phyloP scores from a whole-genome alignment of 2,888 invertebrate species.

The Liopterus haemorrhoidalis region DNA sequence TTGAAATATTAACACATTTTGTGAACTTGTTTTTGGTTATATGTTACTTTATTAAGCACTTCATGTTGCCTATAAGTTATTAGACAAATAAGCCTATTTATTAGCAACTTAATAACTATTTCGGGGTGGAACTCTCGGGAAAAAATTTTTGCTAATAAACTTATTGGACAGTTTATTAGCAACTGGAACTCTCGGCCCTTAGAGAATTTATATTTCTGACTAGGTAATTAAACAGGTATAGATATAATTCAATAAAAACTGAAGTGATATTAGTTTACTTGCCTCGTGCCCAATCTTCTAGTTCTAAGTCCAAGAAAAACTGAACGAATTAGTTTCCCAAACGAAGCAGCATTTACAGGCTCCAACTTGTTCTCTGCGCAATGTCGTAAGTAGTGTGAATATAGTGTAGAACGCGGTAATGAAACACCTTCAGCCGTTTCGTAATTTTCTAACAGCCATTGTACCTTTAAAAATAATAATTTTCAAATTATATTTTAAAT shows the following conservation, averaged over 20 bases:
- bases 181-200: too few relatives aligned
- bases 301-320: slow-evolving; percentile 96
- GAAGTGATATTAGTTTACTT: slow-evolving; percentile 29
- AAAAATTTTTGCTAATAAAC: too few relatives aligned
- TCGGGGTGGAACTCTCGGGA: too few relatives aligned
- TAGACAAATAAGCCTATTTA: too few relatives aligned
- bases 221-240: slow-evolving; percentile 1
- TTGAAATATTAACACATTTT: too few relatives aligned
- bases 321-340: slow-evolving; percentile 97
- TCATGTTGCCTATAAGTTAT: too few relatives aligned
- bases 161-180: too few relatives aligned
- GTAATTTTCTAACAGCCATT: slow-evolving; percentile 97
- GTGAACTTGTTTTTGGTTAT: too few relatives aligned
- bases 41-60: too few relatives aligned
- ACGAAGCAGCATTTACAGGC: slow-evolving; percentile 98
- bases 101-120: too few relatives aligned
- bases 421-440: slow-evolving; percentile 86
- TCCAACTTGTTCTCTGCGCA: slow-evolving; percentile 90
- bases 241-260: slow-evolving; percentile 5
- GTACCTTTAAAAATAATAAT: slow-evolving; percentile 53
- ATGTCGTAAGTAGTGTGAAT: slow-evolving; percentile 94
- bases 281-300: slow-evolving; percentile 88
- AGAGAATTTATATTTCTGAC: too few relatives aligned
- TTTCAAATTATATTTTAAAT: too few relatives aligned
- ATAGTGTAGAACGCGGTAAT: slow-evolving; percentile 73